Conservation (phyloP, 2,797 vertebrate species). For the Garrulus glandarius region DNA sequence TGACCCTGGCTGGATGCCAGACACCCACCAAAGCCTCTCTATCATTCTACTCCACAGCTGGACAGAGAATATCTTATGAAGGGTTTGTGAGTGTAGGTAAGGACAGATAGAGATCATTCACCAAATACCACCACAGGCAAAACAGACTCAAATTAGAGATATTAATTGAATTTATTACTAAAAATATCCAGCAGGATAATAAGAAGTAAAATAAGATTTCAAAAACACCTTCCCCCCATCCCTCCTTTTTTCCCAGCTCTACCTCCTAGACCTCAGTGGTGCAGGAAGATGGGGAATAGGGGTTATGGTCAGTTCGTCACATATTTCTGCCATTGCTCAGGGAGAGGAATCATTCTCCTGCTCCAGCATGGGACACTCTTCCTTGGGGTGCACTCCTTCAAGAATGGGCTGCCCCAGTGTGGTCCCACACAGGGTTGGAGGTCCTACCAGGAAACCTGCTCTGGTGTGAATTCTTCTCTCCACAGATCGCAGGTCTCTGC, state of each 20-base stretch:
- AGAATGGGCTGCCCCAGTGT: neutral
- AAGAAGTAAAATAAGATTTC: neutral
- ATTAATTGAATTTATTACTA: neutral
- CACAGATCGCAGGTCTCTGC: accelerated
- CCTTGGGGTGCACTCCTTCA: neutral
- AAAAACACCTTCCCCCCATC: neutral
- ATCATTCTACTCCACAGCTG: neutral
- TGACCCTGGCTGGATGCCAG: neutral
- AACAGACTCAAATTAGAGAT: neutral
- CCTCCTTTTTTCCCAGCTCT: neutral
- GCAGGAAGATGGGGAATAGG: neutral
- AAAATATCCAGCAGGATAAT: neutral
- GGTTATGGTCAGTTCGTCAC: neutral
- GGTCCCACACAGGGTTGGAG: neutral
- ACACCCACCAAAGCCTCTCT: neutral
- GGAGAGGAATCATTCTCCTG: neutral
- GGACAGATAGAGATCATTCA: neutral
- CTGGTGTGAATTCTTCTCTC: neutral
- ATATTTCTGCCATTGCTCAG: neutral
- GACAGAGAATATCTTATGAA: neutral
- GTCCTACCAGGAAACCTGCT: neutral
- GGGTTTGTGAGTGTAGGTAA: accelerated
- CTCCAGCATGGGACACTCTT: accelerated
- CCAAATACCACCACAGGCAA: neutral
- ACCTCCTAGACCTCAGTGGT: neutral